Conservation (phyloP, 2,797 vertebrate genomes). For the Enteromius paludinosus region DNA sequence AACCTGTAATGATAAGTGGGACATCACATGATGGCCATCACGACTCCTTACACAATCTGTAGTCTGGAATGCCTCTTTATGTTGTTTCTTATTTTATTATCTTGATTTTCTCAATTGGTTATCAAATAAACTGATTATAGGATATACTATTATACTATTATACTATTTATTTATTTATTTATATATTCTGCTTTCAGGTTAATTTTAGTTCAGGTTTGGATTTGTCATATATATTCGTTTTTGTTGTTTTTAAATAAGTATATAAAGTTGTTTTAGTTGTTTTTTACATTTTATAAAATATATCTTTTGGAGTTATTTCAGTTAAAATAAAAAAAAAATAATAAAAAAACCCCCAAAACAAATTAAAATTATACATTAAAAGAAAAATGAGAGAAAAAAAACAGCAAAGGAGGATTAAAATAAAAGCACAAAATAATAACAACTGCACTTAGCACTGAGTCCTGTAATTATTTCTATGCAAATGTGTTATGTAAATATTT, state of each 20-base stretch:
- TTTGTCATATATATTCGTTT: background rate
- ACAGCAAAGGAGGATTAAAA: background rate
- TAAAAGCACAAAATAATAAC: background rate
- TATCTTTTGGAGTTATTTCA: background rate
- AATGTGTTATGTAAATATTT: constrained; percentile 17
- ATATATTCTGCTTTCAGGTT: background rate
- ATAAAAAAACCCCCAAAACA: background rate
- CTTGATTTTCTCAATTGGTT: background rate
- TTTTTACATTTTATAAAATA: too few species aligned
- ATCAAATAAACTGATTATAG: background rate
- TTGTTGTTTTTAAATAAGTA: background rate
- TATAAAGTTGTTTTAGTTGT: background rate
- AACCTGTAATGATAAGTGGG: background rate
- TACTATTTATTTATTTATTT: too few species aligned
- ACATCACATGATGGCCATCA: background rate
- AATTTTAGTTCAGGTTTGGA: background rate
- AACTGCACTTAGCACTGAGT: background rate
- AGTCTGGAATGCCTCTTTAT: background rate
- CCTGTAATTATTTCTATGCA: background rate
- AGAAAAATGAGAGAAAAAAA: background rate
- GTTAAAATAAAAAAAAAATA: background rate
- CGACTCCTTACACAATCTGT: background rate
- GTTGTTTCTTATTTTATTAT: background rate
- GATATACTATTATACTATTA: background rate
- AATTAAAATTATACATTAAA: background rate